Conservation (phyloP, 37 sponge, comb jelly and placozoan genomes). For the Eunapius fragilis region DNA sequence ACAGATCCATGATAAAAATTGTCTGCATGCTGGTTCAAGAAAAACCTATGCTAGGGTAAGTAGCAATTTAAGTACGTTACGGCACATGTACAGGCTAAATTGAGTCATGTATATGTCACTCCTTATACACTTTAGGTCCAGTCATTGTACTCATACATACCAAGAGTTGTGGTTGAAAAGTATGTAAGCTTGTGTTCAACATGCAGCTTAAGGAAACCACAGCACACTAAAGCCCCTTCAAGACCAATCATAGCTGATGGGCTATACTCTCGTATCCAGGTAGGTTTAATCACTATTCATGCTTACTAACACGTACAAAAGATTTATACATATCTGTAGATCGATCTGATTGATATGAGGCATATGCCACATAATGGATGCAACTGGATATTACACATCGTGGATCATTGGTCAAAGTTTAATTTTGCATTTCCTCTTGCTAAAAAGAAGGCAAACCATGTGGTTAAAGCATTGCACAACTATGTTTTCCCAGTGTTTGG, state of each 20-base stretch:
- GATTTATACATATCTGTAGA: conserved; percentile 4
- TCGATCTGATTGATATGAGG: conserved; percentile 49
- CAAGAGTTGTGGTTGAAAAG: not conserved
- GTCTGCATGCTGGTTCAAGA: no score
- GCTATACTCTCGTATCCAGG: not conserved
- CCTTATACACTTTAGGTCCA: no score
- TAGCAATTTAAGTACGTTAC: no score
- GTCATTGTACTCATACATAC: not conserved
- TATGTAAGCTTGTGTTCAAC: not conserved
- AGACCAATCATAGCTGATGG: not conserved
- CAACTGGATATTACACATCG: conserved; percentile 39
- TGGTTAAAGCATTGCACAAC: not conserved
- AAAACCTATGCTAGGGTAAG: no score
- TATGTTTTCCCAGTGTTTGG: conserved; percentile 32
- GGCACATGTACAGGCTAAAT: no score
- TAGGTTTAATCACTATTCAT: not conserved
- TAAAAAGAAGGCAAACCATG: conserved; percentile 4
- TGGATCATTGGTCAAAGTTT: conserved; percentile 57
- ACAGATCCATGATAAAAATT: no score
- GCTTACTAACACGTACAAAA: not conserved
- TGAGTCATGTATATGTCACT: no score
- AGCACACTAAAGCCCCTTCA: not conserved
- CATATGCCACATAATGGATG: conserved; percentile 22
- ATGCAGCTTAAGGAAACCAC: not conserved
- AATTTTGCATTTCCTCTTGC: conserved; percentile 38